A percentile compares a stretch with the other conserved stretches of the same genome.
phyloP scores from a whole-genome alignment of 2,888 invertebrate genomes.

The Oasisia sp. region DNA sequence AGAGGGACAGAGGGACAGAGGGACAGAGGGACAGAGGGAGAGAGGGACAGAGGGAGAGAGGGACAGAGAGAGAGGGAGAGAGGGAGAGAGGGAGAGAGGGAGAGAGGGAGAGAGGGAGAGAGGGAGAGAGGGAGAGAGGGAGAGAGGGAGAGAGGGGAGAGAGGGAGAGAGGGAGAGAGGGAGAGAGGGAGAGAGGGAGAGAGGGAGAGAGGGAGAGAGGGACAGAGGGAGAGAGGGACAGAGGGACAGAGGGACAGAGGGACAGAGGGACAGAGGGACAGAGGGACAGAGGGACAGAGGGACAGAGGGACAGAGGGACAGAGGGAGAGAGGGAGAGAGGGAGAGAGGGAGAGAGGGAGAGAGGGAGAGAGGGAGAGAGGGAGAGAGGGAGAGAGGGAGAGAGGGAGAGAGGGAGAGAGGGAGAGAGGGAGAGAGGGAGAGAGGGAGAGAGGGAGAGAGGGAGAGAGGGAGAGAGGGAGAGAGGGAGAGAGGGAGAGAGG shows the following conservation, averaged over 20 bases:
- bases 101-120: constrained; percentile 29
- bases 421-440: constrained; percentile 32
- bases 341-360: neutral
- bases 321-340: neutral
- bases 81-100: constrained; percentile 32
- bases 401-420: constrained; percentile 21
- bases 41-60: constrained; percentile 20
- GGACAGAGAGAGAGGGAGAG: constrained; percentile 23
- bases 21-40: neutral
- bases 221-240: neutral
- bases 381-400: neutral
- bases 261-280: neutral
- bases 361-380: neutral
- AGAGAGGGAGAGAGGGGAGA: neutral
- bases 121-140: neutral
- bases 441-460: constrained; percentile 25
- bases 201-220: neutral
- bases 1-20: neutral
- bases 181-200: constrained; percentile 1
- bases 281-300: neutral
- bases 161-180: neutral
- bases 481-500: neutral
- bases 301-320: neutral
- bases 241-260: constrained; percentile 8
- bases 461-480: constrained; percentile 24